Evolutionary conservation across 2,113 vertebrate species (phyloP), one percentile per base, ranked within the genome.

Genomic region (Melanotaenia duboulayi): DNA sequence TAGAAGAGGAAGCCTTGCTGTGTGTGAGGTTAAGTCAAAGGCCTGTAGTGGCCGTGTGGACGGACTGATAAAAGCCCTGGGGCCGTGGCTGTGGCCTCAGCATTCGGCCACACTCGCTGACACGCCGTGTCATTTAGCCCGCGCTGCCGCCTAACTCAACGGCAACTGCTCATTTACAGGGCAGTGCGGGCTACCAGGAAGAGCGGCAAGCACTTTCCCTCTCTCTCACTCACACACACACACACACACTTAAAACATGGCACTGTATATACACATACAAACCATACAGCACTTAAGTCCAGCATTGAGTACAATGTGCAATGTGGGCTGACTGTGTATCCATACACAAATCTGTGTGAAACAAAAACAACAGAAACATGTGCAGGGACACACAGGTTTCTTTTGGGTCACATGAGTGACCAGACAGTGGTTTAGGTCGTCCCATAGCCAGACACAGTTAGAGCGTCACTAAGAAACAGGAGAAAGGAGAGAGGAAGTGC

Each of bases 111-210:
- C 93, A 92, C 88, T 92, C 70, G 78, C 91, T 86, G 85, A 89
- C 81, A 72, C 85, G 91, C 88, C 86, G 87, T 94, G 92, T 93
- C 86, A 94, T 94, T 94, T 93, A 90, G 90, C 76, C 90, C 80
- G 76, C 89, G 82, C 81, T 91, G 91, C 87, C 90, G 89, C 88
- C 91, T 89, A 89, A 92, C 90, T 89, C 82, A 89, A 80, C 81
- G 79, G 85, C 86, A 92, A 93, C 90, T 93, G 90, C 93, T 93
- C 90, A 92, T 93, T 93, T 92, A 91, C 91, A 89, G 90, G 93
- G 90, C 91, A 92, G 83, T 91, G 91, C 83, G 90, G 92, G 84
- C 91, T 89, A 89, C 90, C 87, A 86, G 80, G 81, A 88, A 75
- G 80, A 87, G 82, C 56, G 55, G 74, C 84, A 80, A 75, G 22